Base-by-base conservation (phyloP, 2,797 vertebrate species). In the Sphaeramia orbicularis region DNA sequence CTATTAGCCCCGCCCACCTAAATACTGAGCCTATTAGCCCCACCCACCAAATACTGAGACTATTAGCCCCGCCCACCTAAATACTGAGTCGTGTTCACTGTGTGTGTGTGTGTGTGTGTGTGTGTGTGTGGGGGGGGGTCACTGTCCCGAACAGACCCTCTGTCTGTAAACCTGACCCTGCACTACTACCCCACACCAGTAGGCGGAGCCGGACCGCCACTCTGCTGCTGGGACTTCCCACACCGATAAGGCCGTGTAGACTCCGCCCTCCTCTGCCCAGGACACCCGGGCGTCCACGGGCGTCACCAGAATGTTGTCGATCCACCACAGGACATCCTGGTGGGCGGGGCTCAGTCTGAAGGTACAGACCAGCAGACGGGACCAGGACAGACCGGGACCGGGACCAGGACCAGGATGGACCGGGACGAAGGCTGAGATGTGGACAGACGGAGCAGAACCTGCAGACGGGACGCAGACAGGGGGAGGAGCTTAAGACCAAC, bases 271-370 rank as follows among this genome's bases (percentile, higher is more conserved):
- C 19, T 65, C 67, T 2, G 51, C 65, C 64, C 65, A 51, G 0
- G 44, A 43, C 16, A n/a, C 37, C 14, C 35, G 1, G 0, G 14
- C 12, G 0, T 21, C 36, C 0, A 57, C 6, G 0, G 83, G 57
- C 12, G 44, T 64, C 61, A 81, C 37, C 10, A 0, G 0, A 0
- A 15, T 48, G 3, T 78, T 65, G 0, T 87, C 7, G 2, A 79
- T 47, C 84, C 90, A 83, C 90, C 90, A 91, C 56, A 71, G 54
- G 48, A 91, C 53, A 1, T 51, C 53, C 36, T 54, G 76, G n/a
- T 2, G 6, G 1, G 72, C 43, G 0, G 81, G 66, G 9, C 2
- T 13, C 0, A 84, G 40, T 1, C 77, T 45, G 13, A 89, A 44
- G 5, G 86, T 1, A 27, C 90, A 91, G 65, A 91, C 67, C 45